These are phyloP conservation scores for Holothuria scabra DNA, from an alignment of 53 echinoderm and acorn worm species.

Conservation along the genomic window DNA sequence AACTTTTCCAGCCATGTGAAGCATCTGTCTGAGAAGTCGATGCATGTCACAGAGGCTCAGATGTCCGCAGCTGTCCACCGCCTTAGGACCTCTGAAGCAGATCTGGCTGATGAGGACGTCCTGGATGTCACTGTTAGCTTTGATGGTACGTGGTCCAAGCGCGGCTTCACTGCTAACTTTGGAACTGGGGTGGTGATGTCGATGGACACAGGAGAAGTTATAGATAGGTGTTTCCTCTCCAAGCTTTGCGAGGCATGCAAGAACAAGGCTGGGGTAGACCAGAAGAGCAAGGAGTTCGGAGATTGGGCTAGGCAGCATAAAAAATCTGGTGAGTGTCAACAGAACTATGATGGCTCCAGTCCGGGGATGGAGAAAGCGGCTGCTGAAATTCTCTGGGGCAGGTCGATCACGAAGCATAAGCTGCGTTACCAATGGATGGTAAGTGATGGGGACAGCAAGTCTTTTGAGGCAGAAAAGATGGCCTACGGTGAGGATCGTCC, in stretches of 20 bases:
- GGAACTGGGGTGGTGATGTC: conserved; percentile 52
- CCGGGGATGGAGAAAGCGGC: conserved; percentile 54
- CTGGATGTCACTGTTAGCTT: conserved; percentile 45
- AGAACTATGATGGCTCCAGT: conserved; percentile 35
- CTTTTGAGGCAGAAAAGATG: conserved; percentile 20
- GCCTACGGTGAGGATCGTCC: conserved; percentile 43
- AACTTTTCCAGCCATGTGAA: too few relatives aligned
- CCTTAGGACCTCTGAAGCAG: too few relatives aligned
- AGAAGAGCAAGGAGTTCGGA: background rate
- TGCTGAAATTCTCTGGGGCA: conserved; percentile 45
- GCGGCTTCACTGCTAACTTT: conserved; percentile 42
- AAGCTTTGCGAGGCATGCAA: conserved; percentile 24
- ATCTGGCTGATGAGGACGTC: background rate
- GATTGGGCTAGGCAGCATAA: conserved; percentile 35
- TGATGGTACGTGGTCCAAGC: conserved; percentile 53
- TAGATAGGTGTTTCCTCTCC: conserved; percentile 25
- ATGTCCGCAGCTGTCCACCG: too few relatives aligned
- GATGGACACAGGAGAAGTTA: conserved; percentile 49
- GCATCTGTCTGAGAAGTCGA: too few relatives aligned
- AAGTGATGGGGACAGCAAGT: conserved; percentile 55
- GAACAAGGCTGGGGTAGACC: background rate
- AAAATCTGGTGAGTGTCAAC: background rate
- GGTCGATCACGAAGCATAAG: conserved; percentile 37
- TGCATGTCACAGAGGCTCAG: too few relatives aligned
- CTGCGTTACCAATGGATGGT: conserved; percentile 50